Evolutionary conservation across 2,113 vertebrate genomes (phyloP), one percentile per base, ranked within the genome.

Genomic region (Zosterops borbonicus): DNA sequence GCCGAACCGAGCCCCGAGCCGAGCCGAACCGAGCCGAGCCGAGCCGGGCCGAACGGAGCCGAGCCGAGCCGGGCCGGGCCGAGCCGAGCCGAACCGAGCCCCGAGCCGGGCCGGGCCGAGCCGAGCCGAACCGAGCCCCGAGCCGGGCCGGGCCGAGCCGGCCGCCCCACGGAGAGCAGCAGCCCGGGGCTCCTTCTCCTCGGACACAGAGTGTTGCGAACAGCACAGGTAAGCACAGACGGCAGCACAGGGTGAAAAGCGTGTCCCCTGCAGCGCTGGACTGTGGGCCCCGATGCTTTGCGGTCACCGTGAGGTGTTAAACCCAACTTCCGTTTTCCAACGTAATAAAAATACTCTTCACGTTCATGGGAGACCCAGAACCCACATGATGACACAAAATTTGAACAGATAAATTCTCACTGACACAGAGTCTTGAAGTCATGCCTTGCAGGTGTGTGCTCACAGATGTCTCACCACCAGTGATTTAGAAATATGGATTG

Each of bases 381-480:
- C 5, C 6, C 25, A 5, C 13, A 17, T 9, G 9, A 5, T 23
- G 39, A 9, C 19, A 15, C 27, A 3, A 33, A 71, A 37, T 41
- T 52, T 64, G 44, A 6, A 14, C 8, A 14, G 25, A 2, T 8
- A 16, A 22, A 22, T 58, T 49, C 49, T 28, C 12, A 6, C 12
- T 12, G 18, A 5, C 8, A 1, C 0, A 2, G 16, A 39, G 21
- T 33, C 28, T 24, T 29, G 33, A 33, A 28, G 12, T 49, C 20
- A 7, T 0, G 6, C 5, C 0, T 1, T 16, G 20, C 2, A 0
- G 2, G 4, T n/a, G 10, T 0, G 1, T 7, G 20, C 9, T 33
- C 9, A 6, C 29, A 14, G 6, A 24, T n/a, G 0, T 31, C 24
- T 31, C 50, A 11, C 5, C 41, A 31, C 12, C 14, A 4, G 21